A percentile compares a stretch with the other conserved stretches of the same genome.
These are phyloP conservation scores for Cottus gobio DNA, from an alignment of 2,113 vertebrate genomes.

Conservation along the genomic window DNA sequence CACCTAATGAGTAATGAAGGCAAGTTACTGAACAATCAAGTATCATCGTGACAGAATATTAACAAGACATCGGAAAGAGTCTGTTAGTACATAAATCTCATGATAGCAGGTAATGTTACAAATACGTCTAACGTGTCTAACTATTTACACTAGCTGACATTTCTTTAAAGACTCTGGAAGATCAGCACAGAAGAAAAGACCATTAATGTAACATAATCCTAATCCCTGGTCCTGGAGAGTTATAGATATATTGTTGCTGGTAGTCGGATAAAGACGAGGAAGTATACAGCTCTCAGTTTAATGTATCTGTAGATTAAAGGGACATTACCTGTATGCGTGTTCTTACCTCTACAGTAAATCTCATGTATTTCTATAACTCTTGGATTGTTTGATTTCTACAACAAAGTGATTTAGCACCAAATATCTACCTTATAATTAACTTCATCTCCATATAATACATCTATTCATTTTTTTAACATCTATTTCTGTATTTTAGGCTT, in stretches of 20 bases:
- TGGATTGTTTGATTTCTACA: neutral
- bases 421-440: neutral
- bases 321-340: conserved; percentile 25
- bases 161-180: conserved; percentile 38
- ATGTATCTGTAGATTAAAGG: conserved; percentile 14
- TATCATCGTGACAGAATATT: neutral
- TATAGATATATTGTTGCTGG: conserved; percentile 38
- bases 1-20: neutral
- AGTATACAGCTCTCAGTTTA: neutral
- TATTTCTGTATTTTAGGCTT: conserved; percentile 2
- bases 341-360: conserved; percentile 7
- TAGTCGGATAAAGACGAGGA: conserved; percentile 12
- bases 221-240: conserved; percentile 14
- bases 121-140: neutral
- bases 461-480: neutral
- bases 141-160: conserved; percentile 10
- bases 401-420: conserved; percentile 28
- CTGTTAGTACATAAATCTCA: neutral
- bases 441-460: neutral
- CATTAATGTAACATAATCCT: conserved; percentile 9
- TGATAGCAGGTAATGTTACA: neutral
- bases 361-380: neutral
- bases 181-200: conserved; percentile 35
- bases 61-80: neutral
- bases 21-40: neutral